Conservation (phyloP, 2,888 invertebrate genomes). For the Pyrrhosoma nymphula region DNA sequence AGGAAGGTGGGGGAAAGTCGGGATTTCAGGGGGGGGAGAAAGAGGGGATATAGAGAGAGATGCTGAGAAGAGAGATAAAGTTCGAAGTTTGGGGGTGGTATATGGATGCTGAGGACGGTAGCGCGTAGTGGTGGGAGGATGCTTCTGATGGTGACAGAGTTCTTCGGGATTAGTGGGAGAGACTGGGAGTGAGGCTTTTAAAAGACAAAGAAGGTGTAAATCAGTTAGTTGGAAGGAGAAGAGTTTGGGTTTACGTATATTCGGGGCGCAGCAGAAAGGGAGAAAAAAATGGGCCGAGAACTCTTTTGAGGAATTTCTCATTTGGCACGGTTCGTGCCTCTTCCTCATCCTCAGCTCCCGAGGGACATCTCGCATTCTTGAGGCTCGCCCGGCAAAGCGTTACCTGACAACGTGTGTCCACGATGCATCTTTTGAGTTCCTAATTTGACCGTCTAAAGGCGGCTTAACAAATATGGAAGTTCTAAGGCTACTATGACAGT, state of each 20-base stretch:
- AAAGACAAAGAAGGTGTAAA: slow-evolving; percentile 6
- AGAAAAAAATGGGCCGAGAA: not conserved
- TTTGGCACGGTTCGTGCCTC: not conserved
- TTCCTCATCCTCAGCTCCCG: not conserved
- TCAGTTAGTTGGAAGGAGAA: not conserved
- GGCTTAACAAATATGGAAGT: too few relatives aligned
- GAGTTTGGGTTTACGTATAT: not conserved
- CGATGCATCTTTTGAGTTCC: not conserved
- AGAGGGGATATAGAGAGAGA: not conserved
- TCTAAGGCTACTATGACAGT: too few relatives aligned
- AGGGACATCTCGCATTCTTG: not conserved
- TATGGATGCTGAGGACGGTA: too few relatives aligned
- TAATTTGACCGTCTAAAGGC: too few relatives aligned
- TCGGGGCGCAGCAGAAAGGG: not conserved
- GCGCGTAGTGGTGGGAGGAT: not conserved
- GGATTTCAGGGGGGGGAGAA: not conserved
- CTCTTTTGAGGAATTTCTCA: not conserved
- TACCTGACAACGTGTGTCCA: not conserved
- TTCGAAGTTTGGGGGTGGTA: too few relatives aligned
- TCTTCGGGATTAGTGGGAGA: not conserved
- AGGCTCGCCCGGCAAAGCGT: not conserved
- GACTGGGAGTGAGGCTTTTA: not conserved
- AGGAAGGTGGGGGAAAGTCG: not conserved
- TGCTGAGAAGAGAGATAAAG: not conserved
- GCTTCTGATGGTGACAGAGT: slow-evolving; percentile 35